Conservation (phyloP, 2,113 vertebrate species). For the Tetrax tetrax region DNA sequence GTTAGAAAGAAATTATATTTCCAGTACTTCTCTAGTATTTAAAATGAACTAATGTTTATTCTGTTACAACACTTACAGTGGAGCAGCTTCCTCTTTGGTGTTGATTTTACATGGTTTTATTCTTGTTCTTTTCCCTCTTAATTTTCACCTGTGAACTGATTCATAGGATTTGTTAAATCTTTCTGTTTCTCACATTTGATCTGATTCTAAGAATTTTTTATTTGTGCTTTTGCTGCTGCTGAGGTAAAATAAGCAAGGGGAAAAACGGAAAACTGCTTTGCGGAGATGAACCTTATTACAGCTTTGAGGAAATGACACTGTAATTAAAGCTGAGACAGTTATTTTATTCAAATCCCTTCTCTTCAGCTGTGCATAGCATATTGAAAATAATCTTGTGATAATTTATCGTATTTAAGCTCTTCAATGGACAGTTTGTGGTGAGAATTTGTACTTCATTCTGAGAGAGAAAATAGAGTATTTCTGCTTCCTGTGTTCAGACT, state of each 20-base stretch:
- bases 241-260: constrained; percentile 33
- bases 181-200: not conserved
- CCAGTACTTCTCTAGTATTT: not conserved
- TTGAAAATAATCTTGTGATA: not conserved
- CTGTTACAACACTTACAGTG: not conserved
- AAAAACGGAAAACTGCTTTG: constrained; percentile 13
- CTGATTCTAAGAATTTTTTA: not conserved
- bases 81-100: not conserved
- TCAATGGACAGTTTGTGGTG: not conserved
- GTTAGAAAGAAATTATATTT: not conserved
- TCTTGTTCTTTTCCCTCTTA: not conserved
- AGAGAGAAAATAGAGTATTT: not conserved
- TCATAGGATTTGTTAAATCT: not conserved
- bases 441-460: not conserved
- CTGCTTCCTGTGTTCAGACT: not conserved
- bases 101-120: not conserved
- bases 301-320: constrained; percentile 39
- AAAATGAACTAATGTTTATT: not conserved
- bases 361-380: constrained; percentile 11
- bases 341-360: constrained; percentile 22
- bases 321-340: constrained; percentile 32
- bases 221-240: not conserved
- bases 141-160: not conserved
- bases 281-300: constrained; percentile 30
- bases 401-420: not conserved